A percentile compares a stretch with the other conserved stretches of the same genome.
phyloP scores from a whole-genome alignment of 2,888 invertebrate genomes.

The Conops quadrifasciatus region DNA sequence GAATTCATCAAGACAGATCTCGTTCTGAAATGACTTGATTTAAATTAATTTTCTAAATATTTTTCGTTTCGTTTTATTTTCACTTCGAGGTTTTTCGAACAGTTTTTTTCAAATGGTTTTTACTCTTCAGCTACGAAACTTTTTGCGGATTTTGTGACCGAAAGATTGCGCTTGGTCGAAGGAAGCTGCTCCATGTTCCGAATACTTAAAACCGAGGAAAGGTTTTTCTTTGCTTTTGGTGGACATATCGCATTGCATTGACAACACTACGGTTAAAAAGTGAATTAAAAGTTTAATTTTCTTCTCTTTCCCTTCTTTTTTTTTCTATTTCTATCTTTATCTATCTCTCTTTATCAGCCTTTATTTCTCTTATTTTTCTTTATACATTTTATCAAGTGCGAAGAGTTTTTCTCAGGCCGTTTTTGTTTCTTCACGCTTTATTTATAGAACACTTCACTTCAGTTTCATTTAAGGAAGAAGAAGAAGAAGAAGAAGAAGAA shows the following conservation, averaged over 20 bases:
- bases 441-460: too few species aligned
- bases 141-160: not conserved
- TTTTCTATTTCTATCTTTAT: not conserved
- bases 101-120: too few species aligned
- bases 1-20: too few species aligned
- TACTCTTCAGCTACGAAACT: not conserved
- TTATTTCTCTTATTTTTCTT: not conserved
- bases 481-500: too few species aligned
- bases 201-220: constrained; percentile 3
- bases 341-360: not conserved
- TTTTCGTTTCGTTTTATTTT: too few species aligned
- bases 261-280: constrained; percentile 27
- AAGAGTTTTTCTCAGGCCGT: too few species aligned
- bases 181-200: not conserved
- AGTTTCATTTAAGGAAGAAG: too few species aligned
- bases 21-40: too few species aligned
- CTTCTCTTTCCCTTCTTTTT: not conserved
- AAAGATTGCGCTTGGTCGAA: not conserved
- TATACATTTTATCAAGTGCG: too few species aligned
- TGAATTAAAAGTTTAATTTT: constrained; percentile 34
- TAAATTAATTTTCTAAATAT: too few species aligned
- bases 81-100: too few species aligned
- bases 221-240: not conserved
- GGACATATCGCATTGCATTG: constrained; percentile 26
- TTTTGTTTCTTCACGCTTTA: too few species aligned